Conservation (phyloP, 1,140 invertebrate species). For the Drosophila guanche region DNA sequence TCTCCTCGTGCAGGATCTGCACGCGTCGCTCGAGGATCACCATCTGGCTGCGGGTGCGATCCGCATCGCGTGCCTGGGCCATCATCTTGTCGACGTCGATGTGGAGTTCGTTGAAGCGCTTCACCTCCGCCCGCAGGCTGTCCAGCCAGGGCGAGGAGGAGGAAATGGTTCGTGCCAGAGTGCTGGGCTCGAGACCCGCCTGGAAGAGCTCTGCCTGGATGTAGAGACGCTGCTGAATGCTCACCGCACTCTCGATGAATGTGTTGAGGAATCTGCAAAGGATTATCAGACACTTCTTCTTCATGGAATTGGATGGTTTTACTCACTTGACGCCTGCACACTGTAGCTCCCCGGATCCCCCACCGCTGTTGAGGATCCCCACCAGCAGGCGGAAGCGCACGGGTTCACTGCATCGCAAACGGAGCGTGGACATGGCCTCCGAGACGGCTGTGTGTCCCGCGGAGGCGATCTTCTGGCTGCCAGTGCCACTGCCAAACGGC, state of each 20-base stretch:
- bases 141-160: conserved; percentile 85
- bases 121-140: conserved; percentile 87
- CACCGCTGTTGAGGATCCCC: conserved; percentile 92
- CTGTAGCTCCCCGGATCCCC: conserved; percentile 88
- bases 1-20: conserved; percentile 92
- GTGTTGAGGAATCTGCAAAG: conserved; percentile 89
- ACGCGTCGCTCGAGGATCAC: conserved; percentile 88
- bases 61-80: conserved; percentile 75
- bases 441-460: conserved; percentile 92
- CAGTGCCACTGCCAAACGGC: conserved; percentile 79
- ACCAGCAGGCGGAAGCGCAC: conserved; percentile 95
- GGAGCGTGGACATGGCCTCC: conserved; percentile 94
- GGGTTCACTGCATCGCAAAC: conserved; percentile 94
- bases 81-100: conserved; percentile 88
- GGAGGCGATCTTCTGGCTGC: conserved; percentile 67
- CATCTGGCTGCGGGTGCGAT: conserved; percentile 85
- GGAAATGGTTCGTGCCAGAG: conserved; percentile 86
- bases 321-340: conserved; percentile 89
- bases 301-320: accelerated
- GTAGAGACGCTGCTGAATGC: conserved; percentile 91
- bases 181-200: conserved; percentile 90
- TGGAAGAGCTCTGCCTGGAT: conserved; percentile 95
- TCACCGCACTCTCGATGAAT: conserved; percentile 90
- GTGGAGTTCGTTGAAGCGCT: conserved; percentile 88
- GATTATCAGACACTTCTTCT: not conserved